Conservation (phyloP, 2,113 vertebrate genomes). For the Melanostigma gelatinosum region DNA sequence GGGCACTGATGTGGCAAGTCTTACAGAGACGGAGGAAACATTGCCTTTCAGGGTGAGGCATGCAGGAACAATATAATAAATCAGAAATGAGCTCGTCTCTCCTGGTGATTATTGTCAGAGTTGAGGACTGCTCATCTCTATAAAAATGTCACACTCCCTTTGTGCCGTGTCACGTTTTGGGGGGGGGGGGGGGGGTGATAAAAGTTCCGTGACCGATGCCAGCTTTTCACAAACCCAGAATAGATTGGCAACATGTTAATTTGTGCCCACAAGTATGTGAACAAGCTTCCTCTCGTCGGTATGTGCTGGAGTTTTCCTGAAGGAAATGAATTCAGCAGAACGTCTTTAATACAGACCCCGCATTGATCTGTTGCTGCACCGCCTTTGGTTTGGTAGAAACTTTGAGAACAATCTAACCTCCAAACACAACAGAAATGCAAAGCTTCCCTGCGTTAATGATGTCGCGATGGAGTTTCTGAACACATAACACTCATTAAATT, state of each 20-base stretch:
- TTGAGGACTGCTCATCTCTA: conserved; percentile 25
- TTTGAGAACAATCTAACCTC: conserved; percentile 45
- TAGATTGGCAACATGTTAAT: conserved; percentile 15
- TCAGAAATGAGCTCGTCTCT: conserved; percentile 55
- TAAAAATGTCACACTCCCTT: conserved; percentile 38
- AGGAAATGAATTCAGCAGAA: conserved; percentile 57
- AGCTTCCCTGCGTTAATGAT: conserved; percentile 41
- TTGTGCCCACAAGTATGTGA: background rate
- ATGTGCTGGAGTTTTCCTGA: conserved; percentile 11
- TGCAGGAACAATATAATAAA: conserved; percentile 54
- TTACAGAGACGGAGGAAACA: conserved; percentile 28
- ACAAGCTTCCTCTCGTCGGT: conserved; percentile 25
- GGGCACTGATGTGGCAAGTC: conserved; percentile 53
- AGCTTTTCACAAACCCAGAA: conserved; percentile 26
- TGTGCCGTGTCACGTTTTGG: conserved; percentile 21
- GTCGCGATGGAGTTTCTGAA: conserved; percentile 3
- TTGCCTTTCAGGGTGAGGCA: conserved; percentile 33
- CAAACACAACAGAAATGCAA: conserved; percentile 43
- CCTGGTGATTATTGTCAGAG: conserved; percentile 35
- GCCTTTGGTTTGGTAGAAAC: conserved; percentile 44
- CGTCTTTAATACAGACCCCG: conserved; percentile 39
- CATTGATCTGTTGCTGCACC: conserved; percentile 55
- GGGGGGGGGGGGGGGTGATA: background rate
- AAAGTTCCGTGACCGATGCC: conserved; percentile 39
- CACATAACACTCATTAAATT: conserved; percentile 33